These are phyloP conservation scores for Drosophila fulvimacula DNA, from an alignment of 2,888 invertebrate species.

Conservation along the genomic window DNA sequence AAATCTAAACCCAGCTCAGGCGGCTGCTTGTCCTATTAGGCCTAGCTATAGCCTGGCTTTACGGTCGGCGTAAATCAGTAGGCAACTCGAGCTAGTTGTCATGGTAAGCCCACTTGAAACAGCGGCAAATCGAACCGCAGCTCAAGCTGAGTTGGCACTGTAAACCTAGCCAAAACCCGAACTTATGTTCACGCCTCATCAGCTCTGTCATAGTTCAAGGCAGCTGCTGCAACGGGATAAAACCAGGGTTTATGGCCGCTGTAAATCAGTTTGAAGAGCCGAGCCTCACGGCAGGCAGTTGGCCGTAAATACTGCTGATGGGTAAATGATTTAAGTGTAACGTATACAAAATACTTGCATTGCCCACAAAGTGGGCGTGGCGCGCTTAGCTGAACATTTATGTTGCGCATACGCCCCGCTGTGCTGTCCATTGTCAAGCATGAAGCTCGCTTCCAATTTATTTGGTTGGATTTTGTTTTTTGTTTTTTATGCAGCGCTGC, in stretches of 20 bases:
- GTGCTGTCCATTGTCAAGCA: slow-evolving; percentile 4
- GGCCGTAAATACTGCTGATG: too few relatives aligned
- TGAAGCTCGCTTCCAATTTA: not conserved
- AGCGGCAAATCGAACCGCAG: not conserved
- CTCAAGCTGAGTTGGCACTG: too few relatives aligned
- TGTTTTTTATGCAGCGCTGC: slow-evolving; percentile 29
- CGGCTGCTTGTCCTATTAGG: not conserved
- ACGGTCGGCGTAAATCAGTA: not conserved
- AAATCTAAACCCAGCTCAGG: not conserved
- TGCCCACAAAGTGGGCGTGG: not conserved
- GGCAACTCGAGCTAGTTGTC: not conserved
- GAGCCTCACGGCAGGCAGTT: not conserved
- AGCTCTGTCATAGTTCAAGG: not conserved
- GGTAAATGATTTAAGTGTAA: slow-evolving; percentile 2
- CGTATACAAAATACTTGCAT: not conserved
- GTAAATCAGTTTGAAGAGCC: slow-evolving; percentile 1
- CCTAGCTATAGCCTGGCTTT: not conserved
- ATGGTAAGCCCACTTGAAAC: not conserved
- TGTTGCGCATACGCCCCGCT: slow-evolving; percentile 36
- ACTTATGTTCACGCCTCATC: not conserved
- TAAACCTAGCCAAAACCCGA: not conserved
- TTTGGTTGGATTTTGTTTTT: slow-evolving; percentile 16
- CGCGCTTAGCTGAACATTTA: not conserved
- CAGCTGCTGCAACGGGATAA: not conserved
- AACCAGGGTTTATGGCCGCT: not conserved